These are phyloP conservation scores for Acrobasis repandana DNA, from an alignment of 2,888 invertebrate genomes.

Conservation along the genomic window DNA sequence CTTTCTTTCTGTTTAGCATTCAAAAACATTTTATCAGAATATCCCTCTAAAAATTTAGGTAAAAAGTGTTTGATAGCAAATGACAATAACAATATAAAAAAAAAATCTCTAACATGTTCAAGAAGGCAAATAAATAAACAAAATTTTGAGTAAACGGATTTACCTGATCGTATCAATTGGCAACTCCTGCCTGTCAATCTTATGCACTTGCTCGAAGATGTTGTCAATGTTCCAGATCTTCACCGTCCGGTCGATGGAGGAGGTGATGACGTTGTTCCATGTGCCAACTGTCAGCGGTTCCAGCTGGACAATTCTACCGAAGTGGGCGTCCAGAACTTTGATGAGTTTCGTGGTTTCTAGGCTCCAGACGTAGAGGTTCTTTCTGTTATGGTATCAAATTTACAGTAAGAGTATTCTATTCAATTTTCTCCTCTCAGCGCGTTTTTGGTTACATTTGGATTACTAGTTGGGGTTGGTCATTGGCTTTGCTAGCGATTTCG, in stretches of 20 bases:
- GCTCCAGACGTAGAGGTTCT: constrained; percentile 97
- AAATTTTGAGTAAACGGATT: too few relatives aligned
- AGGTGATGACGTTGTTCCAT: constrained; percentile 97
- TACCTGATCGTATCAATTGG: constrained; percentile 96
- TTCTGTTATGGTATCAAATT: constrained; percentile 74
- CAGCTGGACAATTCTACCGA: constrained; percentile 96
- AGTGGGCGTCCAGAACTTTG: constrained; percentile 97
- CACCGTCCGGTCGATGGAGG: constrained; percentile 98
- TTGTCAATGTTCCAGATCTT: constrained; percentile 99
- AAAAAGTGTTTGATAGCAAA: too few relatives aligned
- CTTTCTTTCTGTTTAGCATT: too few relatives aligned
- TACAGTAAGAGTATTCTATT: background rate
- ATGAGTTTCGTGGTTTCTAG: constrained; percentile 90
- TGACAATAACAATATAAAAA: too few relatives aligned
- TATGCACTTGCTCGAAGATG: constrained; percentile 98
- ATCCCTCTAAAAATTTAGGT: too few relatives aligned
- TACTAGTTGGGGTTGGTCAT: too few relatives aligned
- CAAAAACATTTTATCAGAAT: too few relatives aligned
- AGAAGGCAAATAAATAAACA: background rate
- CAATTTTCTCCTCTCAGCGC: background rate
- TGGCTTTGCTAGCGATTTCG: too few relatives aligned
- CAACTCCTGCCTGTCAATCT: constrained; percentile 96
- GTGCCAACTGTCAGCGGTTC: constrained; percentile 93
- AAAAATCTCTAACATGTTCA: too few relatives aligned
- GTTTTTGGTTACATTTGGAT: too few relatives aligned